Base-by-base conservation (phyloP, 2,113 vertebrate genomes). In the Perca fluviatilis region DNA sequence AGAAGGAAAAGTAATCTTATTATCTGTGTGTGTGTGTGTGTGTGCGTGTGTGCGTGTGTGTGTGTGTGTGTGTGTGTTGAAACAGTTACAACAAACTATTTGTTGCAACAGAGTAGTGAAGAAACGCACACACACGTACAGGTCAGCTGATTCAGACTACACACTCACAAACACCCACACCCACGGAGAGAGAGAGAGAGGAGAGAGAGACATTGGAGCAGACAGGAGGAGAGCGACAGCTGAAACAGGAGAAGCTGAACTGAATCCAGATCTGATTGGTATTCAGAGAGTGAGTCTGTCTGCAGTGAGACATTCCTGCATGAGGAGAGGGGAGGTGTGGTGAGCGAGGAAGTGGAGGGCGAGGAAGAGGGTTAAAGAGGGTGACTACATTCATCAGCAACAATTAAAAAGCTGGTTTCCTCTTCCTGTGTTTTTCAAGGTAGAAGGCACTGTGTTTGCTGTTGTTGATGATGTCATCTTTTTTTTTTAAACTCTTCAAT, bases 191-290 rank as follows among this genome's bases (percentile, higher is more conserved):
- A 10, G 10, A 15, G 58, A 23, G 58, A 30, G 58, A 57, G 51
- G 40, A 19, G 58, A 23, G 58, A 30, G 58, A 57, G 51, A 83
- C 40, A 49, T 11, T 23, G 62, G 69, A 63, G 77, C 16, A 16
- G 70, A 76, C 18, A 50, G 54, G 36, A 30, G 9, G 50, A 60
- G 82, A 81, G 47, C 2, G 11, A 64, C 74, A 73, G 23, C 82
- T 83, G 84, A 87, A 89, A 89, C 51, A 15, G 69, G 82, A 87
- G 85, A 84, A 77, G 71, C 71, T 82, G 68, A 87, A 89, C 80
- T 58, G 50, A 74, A 51, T 83, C 77, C 87, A 87, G 80, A 79
- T 86, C 89, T 82, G 85, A 87, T 87, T 84, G 85, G 85, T 82
- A 91, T 87, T 81, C 89, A 89, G 77, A 83, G 89, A 27, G 57